Percentiles rank a stretch among this genome's conserved stretches.
Conservation (phyloP, 2,888 invertebrate genomes). For the Suillia variegata region DNA sequence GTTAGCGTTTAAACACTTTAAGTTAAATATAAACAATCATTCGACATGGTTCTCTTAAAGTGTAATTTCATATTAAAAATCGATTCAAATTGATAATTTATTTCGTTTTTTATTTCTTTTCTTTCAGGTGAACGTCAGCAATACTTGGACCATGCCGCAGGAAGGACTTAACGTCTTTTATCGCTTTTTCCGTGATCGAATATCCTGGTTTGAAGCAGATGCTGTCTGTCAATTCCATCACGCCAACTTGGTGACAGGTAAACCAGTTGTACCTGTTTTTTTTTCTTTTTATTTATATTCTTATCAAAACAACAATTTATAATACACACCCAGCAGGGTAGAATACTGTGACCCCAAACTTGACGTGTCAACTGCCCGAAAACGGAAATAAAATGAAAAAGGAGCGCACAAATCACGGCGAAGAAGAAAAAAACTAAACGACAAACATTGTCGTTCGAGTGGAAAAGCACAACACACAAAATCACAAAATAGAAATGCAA, state of each 20-base stretch:
- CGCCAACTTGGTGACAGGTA: constrained; percentile 80
- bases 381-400: neutral
- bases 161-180: constrained; percentile 80
- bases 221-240: constrained; percentile 84
- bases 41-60: too few relatives aligned
- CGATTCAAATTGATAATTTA: too few relatives aligned
- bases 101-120: too few relatives aligned
- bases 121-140: constrained; percentile 78
- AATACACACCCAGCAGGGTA: neutral
- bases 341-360: neutral
- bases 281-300: neutral
- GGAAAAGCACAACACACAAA: too few relatives aligned
- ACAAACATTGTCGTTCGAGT: too few relatives aligned
- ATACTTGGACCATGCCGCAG: constrained; percentile 81
- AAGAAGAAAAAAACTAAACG: neutral
- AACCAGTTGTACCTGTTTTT: too few relatives aligned
- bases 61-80: too few relatives aligned
- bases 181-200: constrained; percentile 81
- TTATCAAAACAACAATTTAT: neutral
- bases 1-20: too few relatives aligned
- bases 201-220: constrained; percentile 84
- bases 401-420: neutral
- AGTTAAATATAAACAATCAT: too few relatives aligned
- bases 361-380: neutral
- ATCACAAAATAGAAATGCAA: too few relatives aligned